Evolutionary conservation across 2,888 invertebrate genomes (phyloP), one percentile per base, ranked within the genome.

Genomic region (Pyrrhosoma nymphula): DNA sequence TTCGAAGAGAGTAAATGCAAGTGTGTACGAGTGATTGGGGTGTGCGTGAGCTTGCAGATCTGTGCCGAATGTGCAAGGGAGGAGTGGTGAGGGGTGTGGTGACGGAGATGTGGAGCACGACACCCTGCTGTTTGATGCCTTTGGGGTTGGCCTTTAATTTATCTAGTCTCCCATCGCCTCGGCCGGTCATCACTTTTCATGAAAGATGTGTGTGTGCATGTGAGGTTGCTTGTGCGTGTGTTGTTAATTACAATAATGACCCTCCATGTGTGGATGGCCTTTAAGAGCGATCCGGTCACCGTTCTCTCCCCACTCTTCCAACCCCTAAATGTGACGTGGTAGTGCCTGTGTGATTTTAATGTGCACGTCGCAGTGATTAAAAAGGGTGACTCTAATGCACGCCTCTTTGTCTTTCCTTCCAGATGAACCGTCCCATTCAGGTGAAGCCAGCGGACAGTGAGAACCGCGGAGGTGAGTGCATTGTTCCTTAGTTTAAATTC

Each of bases 351-450:
- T 56, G 26, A 60, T 69, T 18, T 47, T 39, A 1, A n/a, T 55
- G 89, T 56, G 89, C 60, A 93, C 63, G 35, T 18, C 30, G 12
- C 10, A 14, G 82, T 69, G 47, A n/a, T 26, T 69, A 8, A 75
- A 60, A 75, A 69, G 23, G 20, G 47, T 35, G 26, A n/a, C 91
- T 26, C 93, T 93, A 69, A 93, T 47, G n/a, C 69, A 47, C 23
- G 26, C 12, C 69, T 88, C 56, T 55, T 88, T 35, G n/a, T 56
- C 82, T 96, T 97, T 96, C 96, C 96, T 98, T 99, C 95, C 98
- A 99, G 99, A 99, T 99, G 99, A 99, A 99, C 98, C 99, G 99
- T 98, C 99, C 99, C 98, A 99, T 99, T 98, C 99, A 99, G 98
- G 99, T 99, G 98, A 99, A 99, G 98, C 99, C 99, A 97, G 99